Evolutionary conservation across 1,140 invertebrate species (phyloP), one percentile per base, ranked within the genome.

Genomic region (Bombus waltoni): DNA sequence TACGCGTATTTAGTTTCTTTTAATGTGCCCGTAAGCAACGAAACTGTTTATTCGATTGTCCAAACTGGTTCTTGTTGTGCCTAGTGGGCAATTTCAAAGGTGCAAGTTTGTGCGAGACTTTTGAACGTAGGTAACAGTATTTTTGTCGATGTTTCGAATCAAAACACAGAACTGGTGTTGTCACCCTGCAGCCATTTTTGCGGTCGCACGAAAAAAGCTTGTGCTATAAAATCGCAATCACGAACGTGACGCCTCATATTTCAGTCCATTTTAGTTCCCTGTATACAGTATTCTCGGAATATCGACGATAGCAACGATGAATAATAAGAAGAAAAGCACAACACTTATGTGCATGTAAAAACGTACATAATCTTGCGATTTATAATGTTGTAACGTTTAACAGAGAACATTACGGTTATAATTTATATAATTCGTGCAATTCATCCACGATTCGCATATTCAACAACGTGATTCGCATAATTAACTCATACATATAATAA

Each of bases 111-210:
- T 80, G 40, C 78, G 44, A 44, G 32, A 44, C 8, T 15, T 66
- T 71, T 47, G 78, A 71, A 70, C 2, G 35, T 1, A 28, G 44
- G 35, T 35, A 25, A 53, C 44, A 35, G 32, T 40, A 40, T 71
- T 71, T 70, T 80, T 68, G 28, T 32, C 47, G 25, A 44, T 35
- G 42, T 40, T 38, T 38, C 44, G 78, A 66, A 71, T 38, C 32
- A 66, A 53, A 35, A 53, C 28, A 53, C 28, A 1, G 44, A 3
- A 40, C 8, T 35, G 25, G 44, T 57, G 47, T 80, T 28, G 47
- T 53, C 66, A 53, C 66, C 66, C 78, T 22, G 28, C 25, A n/a
- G 78, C 25, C 66, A 71, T 68, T 80, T 53, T 70, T 71, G 44
- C 10, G 65, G 42, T 13, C 9, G 22, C 9, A 8, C 2, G 44